Conservation (phyloP, 2,888 invertebrate species). For the Neria commutata region DNA sequence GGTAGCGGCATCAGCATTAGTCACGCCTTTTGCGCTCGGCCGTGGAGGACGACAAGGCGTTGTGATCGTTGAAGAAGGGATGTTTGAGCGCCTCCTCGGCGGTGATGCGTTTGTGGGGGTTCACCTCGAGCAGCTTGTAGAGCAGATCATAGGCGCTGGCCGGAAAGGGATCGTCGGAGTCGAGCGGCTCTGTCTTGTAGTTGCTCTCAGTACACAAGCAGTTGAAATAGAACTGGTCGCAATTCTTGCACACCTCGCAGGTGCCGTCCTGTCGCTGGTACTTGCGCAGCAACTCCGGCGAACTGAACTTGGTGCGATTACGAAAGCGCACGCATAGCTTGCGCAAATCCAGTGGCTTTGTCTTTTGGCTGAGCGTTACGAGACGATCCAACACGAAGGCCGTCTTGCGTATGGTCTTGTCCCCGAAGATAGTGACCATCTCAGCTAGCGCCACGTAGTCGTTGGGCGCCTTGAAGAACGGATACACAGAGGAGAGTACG, state of each 20-base stretch:
- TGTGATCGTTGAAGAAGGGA: constrained; percentile 68
- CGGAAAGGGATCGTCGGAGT: constrained; percentile 65
- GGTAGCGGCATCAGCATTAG: neutral
- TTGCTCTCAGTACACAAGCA: constrained; percentile 59
- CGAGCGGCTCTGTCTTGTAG: constrained; percentile 50
- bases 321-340: constrained; percentile 62
- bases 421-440: constrained; percentile 80
- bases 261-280: constrained; percentile 46
- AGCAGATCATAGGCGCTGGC: constrained; percentile 77
- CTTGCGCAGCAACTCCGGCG: constrained; percentile 46
- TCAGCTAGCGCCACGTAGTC: constrained; percentile 81
- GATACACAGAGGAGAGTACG: constrained; percentile 79
- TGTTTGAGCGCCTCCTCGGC: constrained; percentile 78
- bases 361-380: constrained; percentile 64
- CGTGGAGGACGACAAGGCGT: neutral
- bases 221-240: constrained; percentile 59
- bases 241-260: constrained; percentile 57
- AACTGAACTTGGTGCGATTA: constrained; percentile 54
- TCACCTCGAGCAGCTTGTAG: constrained; percentile 74
- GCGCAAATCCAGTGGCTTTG: constrained; percentile 63
- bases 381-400: constrained; percentile 70
- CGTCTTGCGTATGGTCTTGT: constrained; percentile 70
- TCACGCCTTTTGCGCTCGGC: neutral
- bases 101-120: constrained; percentile 75
- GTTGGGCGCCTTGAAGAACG: constrained; percentile 83